These are phyloP conservation scores for Metopia argyrocephala DNA, from an alignment of 2,888 invertebrate genomes.

Conservation along the genomic window DNA sequence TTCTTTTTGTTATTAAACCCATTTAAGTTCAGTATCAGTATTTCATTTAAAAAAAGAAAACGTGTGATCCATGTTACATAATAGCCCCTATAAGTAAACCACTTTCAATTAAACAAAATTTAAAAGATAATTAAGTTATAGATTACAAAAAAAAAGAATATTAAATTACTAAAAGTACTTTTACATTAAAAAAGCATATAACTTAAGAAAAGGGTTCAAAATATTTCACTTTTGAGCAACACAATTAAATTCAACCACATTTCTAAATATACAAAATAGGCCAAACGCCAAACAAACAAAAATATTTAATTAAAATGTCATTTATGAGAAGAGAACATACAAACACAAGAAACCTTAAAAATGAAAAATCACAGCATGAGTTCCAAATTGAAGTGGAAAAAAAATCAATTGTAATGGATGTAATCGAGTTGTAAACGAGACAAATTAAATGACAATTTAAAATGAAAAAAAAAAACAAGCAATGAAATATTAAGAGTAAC, in stretches of 20 bases:
- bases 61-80: not conserved
- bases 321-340: constrained; percentile 47
- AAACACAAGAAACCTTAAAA: constrained; percentile 41
- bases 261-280: not conserved
- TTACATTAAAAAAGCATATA: constrained; percentile 13
- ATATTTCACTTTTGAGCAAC: not conserved
- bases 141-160: constrained; percentile 10
- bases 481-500: not conserved
- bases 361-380: constrained; percentile 61
- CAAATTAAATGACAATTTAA: constrained; percentile 55
- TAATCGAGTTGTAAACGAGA: constrained; percentile 40
- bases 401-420: not conserved
- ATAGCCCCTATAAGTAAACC: constrained; percentile 10
- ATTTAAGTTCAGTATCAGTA: not conserved
- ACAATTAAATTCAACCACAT: constrained; percentile 48
- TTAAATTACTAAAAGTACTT: constrained; percentile 18
- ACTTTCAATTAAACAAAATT: constrained; percentile 28
- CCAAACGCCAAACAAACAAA: not conserved
- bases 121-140: constrained; percentile 34
- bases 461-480: constrained; percentile 3
- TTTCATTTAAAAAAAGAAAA: not conserved
- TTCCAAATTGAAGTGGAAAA: constrained; percentile 38
- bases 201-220: constrained; percentile 30
- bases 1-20: not conserved
- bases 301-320: constrained; percentile 62